Percentiles rank a stretch among this genome's conserved stretches.
These are phyloP conservation scores for Ceratitis capitata DNA, from an alignment of 1,140 invertebrate species.

Conservation along the genomic window DNA sequence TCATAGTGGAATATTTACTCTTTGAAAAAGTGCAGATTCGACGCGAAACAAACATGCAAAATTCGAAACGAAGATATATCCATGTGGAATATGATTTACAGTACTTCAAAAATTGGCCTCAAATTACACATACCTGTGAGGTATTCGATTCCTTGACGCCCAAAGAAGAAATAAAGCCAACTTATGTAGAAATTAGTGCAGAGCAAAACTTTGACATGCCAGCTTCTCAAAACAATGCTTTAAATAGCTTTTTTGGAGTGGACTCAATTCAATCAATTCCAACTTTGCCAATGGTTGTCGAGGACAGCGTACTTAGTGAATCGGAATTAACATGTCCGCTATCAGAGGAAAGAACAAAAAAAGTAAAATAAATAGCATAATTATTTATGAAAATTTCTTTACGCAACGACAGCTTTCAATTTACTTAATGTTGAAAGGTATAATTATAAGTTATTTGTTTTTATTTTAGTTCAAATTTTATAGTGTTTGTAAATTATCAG, in stretches of 20 bases:
- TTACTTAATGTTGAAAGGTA: background rate
- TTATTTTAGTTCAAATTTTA: background rate
- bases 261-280: background rate
- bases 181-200: slow-evolving; percentile 63
- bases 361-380: background rate
- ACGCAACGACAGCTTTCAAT: background rate
- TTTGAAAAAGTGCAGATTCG: slow-evolving; percentile 69
- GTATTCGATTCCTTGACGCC: slow-evolving; percentile 48
- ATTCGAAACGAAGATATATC: slow-evolving; percentile 72
- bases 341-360: background rate
- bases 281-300: slow-evolving; percentile 1
- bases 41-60: slow-evolving; percentile 68
- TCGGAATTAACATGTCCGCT: background rate
- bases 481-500: background rate
- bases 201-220: slow-evolving; percentile 65
- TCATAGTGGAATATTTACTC: slow-evolving; percentile 70
- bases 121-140: slow-evolving; percentile 64
- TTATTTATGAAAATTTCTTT: background rate
- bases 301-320: background rate
- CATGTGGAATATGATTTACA: slow-evolving; percentile 70
- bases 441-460: background rate
- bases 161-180: slow-evolving; percentile 46
- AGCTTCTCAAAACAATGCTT: slow-evolving; percentile 54
- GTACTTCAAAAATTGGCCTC: slow-evolving; percentile 72
- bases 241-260: slow-evolving; percentile 64